phyloP scores from a whole-genome alignment of 2,888 invertebrate genomes.

The Ctenicera cuprea region DNA sequence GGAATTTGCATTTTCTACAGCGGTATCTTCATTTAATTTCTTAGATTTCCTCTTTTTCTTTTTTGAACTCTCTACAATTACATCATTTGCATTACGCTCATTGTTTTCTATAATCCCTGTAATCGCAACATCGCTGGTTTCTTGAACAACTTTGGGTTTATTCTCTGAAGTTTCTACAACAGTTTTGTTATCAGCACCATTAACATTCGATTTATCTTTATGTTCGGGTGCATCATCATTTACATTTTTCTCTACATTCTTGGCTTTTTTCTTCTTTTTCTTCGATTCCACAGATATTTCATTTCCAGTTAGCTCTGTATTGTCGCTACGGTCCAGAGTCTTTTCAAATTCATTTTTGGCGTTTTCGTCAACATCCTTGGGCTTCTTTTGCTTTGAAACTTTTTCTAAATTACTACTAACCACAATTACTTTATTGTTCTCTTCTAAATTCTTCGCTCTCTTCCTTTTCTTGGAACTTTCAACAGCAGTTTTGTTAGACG shows the following conservation, averaged over 20 bases:
- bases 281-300: slow-evolving; percentile 9
- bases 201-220: slow-evolving; percentile 27
- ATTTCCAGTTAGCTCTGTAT: not conserved
- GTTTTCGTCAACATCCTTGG: no score
- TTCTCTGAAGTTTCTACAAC: no score
- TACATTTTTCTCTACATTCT: slow-evolving; percentile 29
- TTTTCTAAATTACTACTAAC: slow-evolving; percentile 1
- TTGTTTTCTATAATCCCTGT: no score
- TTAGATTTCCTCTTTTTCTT: slow-evolving; percentile 30
- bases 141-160: no score
- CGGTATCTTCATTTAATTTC: not conserved
- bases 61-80: not conserved
- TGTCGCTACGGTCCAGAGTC: slow-evolving; percentile 17
- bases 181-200: no score
- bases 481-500: not conserved
- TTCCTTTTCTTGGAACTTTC: slow-evolving; percentile 20
- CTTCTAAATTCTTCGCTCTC: not conserved
- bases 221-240: not conserved
- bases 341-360: no score
- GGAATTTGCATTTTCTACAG: not conserved
- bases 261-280: slow-evolving; percentile 35
- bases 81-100: no score
- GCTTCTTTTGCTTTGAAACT: not conserved
- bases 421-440: slow-evolving; percentile 40
- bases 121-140: no score